Evolutionary conservation across 2,888 invertebrate genomes (phyloP).

Genomic region (Xestia ashworthii): DNA sequence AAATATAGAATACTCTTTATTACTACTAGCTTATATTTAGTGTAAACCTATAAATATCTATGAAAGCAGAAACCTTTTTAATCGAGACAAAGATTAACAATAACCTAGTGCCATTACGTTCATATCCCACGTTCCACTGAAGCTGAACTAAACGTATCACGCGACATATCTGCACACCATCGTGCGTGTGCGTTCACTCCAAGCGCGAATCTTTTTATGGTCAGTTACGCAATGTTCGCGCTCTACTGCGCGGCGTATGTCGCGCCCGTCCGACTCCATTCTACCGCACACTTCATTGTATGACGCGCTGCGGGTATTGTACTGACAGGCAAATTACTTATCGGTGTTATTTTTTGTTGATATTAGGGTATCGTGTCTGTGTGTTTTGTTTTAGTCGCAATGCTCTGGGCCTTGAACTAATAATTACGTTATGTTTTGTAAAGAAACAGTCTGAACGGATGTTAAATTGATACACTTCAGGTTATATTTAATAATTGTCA

Average conservation of each 20-base stretch:
- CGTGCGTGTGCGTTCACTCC: slow-evolving; percentile 56
- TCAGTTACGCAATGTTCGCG: slow-evolving; percentile 64
- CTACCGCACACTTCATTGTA: slow-evolving; percentile 53
- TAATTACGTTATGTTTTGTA: not conserved
- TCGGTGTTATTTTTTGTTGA: not conserved
- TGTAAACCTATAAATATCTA: not conserved
- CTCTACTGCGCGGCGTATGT: slow-evolving; percentile 52
- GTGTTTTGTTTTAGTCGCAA: not conserved
- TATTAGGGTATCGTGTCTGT: not conserved
- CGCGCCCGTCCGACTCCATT: slow-evolving; percentile 47
- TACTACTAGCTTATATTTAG: not conserved
- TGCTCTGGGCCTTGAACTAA: not conserved
- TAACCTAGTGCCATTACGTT: slow-evolving; percentile 1
- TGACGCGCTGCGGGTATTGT: slow-evolving; percentile 24
- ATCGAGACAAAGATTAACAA: slow-evolving; percentile 1
- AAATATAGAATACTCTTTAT: not conserved
- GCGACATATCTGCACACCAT: slow-evolving; percentile 56
- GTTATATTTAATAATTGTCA: not conserved
- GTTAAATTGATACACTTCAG: not conserved
- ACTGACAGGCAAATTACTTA: slow-evolving; percentile 16
- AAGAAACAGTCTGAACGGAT: no score
- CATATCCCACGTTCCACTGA: slow-evolving; percentile 5
- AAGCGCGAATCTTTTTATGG: slow-evolving; percentile 67
- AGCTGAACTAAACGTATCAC: slow-evolving; percentile 38
- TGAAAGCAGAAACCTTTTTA: not conserved